phyloP scores from a whole-genome alignment of 2,888 invertebrate species.

The Zaprionus obscuricornis region DNA sequence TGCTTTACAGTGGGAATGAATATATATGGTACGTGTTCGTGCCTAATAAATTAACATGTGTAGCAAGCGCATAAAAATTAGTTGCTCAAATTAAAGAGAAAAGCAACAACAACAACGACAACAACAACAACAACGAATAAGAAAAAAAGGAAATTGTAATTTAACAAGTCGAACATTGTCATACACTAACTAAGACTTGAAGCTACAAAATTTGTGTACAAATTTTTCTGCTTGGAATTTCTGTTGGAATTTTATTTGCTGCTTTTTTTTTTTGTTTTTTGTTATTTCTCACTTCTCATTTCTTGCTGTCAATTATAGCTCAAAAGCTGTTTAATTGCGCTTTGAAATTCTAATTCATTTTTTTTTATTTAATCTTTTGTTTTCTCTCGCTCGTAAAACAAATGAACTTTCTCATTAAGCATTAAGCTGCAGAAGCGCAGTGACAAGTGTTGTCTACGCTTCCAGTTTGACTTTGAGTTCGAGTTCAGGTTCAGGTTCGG shows the following conservation, averaged over 20 bases:
- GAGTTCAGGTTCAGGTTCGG: no score
- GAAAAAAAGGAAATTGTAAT: no score
- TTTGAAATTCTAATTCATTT: slow-evolving; percentile 31
- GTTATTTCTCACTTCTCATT: no score
- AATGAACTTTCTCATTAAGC: slow-evolving; percentile 56
- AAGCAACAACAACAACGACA: no score
- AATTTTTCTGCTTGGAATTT: no score
- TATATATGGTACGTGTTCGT: slow-evolving; percentile 50
- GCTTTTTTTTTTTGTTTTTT: no score
- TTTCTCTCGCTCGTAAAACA: slow-evolving; percentile 34
- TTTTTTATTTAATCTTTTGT: slow-evolving; percentile 48
- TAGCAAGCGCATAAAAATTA: slow-evolving; percentile 49
- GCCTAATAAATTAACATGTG: slow-evolving; percentile 72
- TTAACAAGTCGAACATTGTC: background rate
- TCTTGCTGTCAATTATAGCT: no score
- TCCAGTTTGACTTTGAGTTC: background rate
- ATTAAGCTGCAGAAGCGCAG: background rate
- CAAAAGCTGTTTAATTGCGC: no score
- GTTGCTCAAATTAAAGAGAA: slow-evolving; percentile 26
- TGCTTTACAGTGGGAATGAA: slow-evolving; percentile 2
- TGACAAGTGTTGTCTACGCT: slow-evolving; percentile 15
- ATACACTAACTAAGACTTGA: background rate
- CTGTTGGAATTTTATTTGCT: no score
- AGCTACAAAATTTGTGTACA: no score
- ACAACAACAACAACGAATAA: no score